Evolutionary conservation across 1,140 invertebrate species (phyloP), one percentile per base, ranked within the genome.

Genomic region (Rhizoglyphus robini): DNA sequence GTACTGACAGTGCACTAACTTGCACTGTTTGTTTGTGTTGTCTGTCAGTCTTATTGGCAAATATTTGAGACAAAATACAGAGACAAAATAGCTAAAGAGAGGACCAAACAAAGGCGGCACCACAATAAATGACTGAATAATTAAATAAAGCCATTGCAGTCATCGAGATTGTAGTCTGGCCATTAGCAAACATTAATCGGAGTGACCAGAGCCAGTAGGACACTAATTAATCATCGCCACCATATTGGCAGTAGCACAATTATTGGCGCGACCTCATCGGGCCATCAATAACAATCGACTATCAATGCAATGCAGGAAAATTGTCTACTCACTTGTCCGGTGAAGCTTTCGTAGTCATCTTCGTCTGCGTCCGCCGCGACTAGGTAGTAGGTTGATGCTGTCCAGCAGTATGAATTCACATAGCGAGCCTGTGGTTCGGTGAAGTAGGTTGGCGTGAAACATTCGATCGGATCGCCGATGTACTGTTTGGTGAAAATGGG

Each of bases 401-500:
- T 76, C 75, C 75, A 76, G 61, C 75, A 76, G 65, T 75, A 76
- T 13, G 72, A 74, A 65, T 76, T 76, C 25, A 76, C 75, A 65
- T 75, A 76, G 4, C 73, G 73, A n/a, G 74, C 73, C 48, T 77
- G 76, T 3, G 72, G 71, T 65, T 76, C 75, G 0, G 74, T 76
- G 69, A 76, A 76, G 62, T 75, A 76, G 8, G 74, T 75, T 13
- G 75, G 75, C n/a, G 75, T 75, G 69, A 76, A 77, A 67, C 76
- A 77, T 61, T 78, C 74, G 46, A 81, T 81, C 3, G 79, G 80
- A 65, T 81, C 79, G 0, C 79, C 79, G 38, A 81, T 79, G 71
- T 80, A 81, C 70, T 81, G 80, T 65, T 79, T 76, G 32, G 79
- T 80, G 58, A 79, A 79, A 31, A 81, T 76, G 5, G 81, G 76